These are phyloP conservation scores for Sclerurus mexicanus DNA, from an alignment of 2,113 vertebrate species.

Conservation along the genomic window DNA sequence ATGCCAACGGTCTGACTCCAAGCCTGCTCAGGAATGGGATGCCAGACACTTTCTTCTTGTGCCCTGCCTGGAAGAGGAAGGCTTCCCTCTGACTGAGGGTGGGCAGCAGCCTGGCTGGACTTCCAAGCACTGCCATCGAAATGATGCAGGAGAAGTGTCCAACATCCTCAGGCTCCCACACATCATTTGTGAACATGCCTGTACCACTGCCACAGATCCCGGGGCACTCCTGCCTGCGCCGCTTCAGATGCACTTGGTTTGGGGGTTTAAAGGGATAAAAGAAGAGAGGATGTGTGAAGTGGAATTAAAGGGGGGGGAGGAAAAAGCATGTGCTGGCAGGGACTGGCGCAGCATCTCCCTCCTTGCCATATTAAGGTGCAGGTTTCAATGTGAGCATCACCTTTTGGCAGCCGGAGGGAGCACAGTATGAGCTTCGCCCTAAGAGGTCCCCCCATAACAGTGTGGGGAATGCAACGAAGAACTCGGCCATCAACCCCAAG, in stretches of 20 bases:
- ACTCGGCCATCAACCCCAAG: not conserved
- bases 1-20: not conserved
- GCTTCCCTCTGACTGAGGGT: not conserved
- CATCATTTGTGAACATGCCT: fast-evolving
- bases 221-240: fast-evolving
- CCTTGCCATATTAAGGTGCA: too few relatives aligned
- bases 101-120: not conserved
- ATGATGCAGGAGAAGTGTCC: fast-evolving
- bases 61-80: not conserved
- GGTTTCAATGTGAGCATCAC: not conserved
- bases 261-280: too few relatives aligned
- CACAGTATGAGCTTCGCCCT: fast-evolving
- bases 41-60: not conserved
- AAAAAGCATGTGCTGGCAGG: fast-evolving
- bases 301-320: not conserved
- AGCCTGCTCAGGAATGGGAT: not conserved
- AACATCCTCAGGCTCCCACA: fast-evolving
- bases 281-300: not conserved
- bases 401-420: not conserved
- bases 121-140: not conserved
- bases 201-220: fast-evolving
- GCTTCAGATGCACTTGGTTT: not conserved
- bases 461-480: fast-evolving
- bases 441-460: not conserved
- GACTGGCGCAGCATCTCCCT: not conserved